Evolutionary conservation across 1,140 invertebrate genomes (phyloP).

Genomic region (Tigriopus japonicus): DNA sequence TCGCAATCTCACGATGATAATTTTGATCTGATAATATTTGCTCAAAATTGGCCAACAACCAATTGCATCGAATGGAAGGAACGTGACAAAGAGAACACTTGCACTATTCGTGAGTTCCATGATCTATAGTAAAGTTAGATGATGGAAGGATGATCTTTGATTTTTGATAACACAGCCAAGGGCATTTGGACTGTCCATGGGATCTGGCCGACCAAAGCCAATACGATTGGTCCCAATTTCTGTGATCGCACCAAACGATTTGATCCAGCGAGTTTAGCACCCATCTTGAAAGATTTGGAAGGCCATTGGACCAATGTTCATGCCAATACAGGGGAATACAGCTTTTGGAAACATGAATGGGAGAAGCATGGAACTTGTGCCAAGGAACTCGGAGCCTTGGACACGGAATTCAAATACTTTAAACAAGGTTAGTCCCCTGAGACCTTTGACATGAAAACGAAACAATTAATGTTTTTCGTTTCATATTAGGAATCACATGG

Average conservation of each 20-base stretch:
- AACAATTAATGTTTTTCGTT: background rate
- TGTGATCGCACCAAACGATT: background rate
- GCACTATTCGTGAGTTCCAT: background rate
- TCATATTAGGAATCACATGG: background rate
- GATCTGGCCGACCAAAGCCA: conserved; percentile 9
- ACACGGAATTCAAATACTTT: conserved; percentile 3
- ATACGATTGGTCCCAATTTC: background rate
- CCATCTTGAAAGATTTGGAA: background rate
- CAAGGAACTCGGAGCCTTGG: background rate
- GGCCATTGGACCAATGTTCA: conserved; percentile 4
- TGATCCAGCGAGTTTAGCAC: background rate
- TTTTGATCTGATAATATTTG: background rate
- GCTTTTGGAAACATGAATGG: conserved; percentile 9
- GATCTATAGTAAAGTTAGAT: no score
- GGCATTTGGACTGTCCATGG: background rate
- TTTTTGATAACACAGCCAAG: background rate
- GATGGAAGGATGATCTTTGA: no score
- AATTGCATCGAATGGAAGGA: background rate
- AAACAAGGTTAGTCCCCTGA: background rate
- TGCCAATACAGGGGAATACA: background rate
- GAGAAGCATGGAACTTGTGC: conserved; percentile 9
- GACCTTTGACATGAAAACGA: background rate
- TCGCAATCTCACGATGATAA: background rate
- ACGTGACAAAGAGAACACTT: background rate
- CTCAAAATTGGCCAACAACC: background rate